Conservation (phyloP, 1,140 invertebrate genomes). For the Sycophila sp. region DNA sequence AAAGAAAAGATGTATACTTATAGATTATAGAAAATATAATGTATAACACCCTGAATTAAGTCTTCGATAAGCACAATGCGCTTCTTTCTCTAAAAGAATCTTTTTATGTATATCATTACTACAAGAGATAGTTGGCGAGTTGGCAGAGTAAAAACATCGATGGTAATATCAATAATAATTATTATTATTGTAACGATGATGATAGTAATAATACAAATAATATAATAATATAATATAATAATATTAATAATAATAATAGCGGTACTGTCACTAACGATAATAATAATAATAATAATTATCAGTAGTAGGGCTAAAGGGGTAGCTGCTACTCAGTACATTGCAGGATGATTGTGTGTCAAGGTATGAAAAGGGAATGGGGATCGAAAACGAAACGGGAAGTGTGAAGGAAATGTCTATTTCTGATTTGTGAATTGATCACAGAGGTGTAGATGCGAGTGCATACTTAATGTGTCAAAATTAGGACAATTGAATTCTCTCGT, state of each 20-base stretch:
- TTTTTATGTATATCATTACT: conserved; percentile 28
- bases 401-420: background rate
- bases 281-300: conserved; percentile 45
- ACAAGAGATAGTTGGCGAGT: conserved; percentile 30
- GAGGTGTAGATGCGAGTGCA: background rate
- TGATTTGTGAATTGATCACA: background rate
- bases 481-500: background rate
- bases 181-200: conserved; percentile 64
- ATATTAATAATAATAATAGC: conserved; percentile 60
- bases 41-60: conserved; percentile 33
- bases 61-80: conserved; percentile 28
- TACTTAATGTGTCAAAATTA: conserved; percentile 17
- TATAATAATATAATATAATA: conserved; percentile 57
- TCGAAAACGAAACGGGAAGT: conserved; percentile 30
- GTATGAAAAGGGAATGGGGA: conserved; percentile 23
- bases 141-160: conserved; percentile 36
- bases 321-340: conserved; percentile 47
- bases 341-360: conserved; percentile 34
- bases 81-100: conserved; percentile 12
- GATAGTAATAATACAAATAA: conserved; percentile 65
- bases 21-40: conserved; percentile 34
- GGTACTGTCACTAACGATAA: conserved; percentile 53
- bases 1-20: conserved; percentile 34
- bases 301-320: conserved; percentile 42
- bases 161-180: conserved; percentile 60